Conservation (phyloP, 2,888 invertebrate species). For the Stictocephala bisonia region DNA sequence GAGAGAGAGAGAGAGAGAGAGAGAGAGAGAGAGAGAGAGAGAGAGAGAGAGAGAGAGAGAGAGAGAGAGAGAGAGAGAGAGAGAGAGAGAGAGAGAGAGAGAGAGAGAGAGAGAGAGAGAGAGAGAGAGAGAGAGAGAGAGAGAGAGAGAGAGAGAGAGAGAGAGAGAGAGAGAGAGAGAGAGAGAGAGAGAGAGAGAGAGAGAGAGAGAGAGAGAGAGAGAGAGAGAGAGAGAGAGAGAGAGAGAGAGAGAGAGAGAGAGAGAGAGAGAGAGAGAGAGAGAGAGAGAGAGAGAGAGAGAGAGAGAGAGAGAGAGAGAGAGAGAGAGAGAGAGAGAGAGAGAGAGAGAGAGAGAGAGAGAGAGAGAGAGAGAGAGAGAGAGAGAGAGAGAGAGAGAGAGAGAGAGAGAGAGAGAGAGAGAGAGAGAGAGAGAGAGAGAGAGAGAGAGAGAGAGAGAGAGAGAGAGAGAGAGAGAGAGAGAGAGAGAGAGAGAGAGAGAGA, state of each 20-base stretch:
- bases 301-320: slow-evolving; percentile 6
- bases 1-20: slow-evolving; percentile 17
- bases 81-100: slow-evolving; percentile 14
- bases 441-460: background rate
- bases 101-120: slow-evolving; percentile 17
- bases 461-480: background rate
- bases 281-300: slow-evolving; percentile 4
- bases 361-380: slow-evolving; percentile 6
- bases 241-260: slow-evolving; percentile 24
- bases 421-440: slow-evolving; percentile 13
- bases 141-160: slow-evolving; percentile 32
- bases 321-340: slow-evolving; percentile 3
- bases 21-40: slow-evolving; percentile 1
- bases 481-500: slow-evolving; percentile 8
- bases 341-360: slow-evolving; percentile 8
- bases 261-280: slow-evolving; percentile 24
- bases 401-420: background rate
- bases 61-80: slow-evolving; percentile 13
- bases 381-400: slow-evolving; percentile 4
- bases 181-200: slow-evolving; percentile 27
- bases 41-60: slow-evolving; percentile 19
- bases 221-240: slow-evolving; percentile 33
- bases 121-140: slow-evolving; percentile 29
- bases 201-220: slow-evolving; percentile 38
- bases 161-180: slow-evolving; percentile 32